Conservation (phyloP, 1,140 invertebrate species). For the Drosophila hydei region DNA sequence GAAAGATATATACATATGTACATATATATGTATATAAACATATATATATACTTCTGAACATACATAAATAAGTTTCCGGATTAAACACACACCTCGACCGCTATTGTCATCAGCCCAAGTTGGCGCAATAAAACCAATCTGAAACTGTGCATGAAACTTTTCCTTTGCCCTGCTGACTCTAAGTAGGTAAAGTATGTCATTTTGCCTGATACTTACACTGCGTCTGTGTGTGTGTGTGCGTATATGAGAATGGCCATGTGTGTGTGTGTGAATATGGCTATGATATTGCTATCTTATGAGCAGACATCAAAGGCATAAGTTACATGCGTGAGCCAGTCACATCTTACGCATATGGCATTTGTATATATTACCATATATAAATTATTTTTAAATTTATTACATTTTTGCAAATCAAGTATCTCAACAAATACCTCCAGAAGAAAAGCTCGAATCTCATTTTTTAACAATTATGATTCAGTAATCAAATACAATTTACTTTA, state of each 20-base stretch:
- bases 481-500: too few species aligned
- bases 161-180: conserved; percentile 17
- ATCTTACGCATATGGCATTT: not conserved
- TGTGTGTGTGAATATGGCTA: not conserved
- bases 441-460: not conserved
- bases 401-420: not conserved
- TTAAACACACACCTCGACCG: conserved; percentile 63
- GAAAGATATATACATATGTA: conserved; percentile 49
- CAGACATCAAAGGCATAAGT: conserved; percentile 33
- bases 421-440: not conserved
- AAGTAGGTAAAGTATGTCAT: conserved; percentile 36
- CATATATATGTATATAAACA: not conserved
- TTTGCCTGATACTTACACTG: conserved; percentile 14
- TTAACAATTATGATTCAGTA: too few species aligned
- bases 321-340: conserved; percentile 4
- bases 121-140: conserved; percentile 66
- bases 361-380: not conserved
- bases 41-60: conserved; percentile 23
- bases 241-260: too few species aligned
- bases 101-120: conserved; percentile 61
- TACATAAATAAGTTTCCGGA: conserved; percentile 81
- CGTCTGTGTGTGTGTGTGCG: not conserved
- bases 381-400: not conserved
- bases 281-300: conserved; percentile 26
- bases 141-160: conserved; percentile 62